phyloP scores from a whole-genome alignment of 53 echinoderm and acorn worm species.

The Apostichopus leukothele region DNA sequence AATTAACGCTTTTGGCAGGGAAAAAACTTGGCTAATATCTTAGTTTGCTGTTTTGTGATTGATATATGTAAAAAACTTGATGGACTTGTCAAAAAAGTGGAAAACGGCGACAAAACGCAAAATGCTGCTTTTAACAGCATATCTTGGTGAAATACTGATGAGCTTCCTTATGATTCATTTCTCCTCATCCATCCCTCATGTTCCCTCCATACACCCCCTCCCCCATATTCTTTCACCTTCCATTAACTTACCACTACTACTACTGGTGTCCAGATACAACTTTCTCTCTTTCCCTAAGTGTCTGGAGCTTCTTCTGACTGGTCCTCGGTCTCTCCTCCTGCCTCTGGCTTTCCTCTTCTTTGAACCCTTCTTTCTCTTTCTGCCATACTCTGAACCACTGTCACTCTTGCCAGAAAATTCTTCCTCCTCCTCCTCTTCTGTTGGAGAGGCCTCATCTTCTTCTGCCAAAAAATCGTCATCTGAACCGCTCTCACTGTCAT shows the following conservation, averaged over 20 bases:
- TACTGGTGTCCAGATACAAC: neutral
- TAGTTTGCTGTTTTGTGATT: too few species aligned
- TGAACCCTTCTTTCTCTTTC: conserved; percentile 21
- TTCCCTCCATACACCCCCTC: too few species aligned
- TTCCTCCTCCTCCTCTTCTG: conserved; percentile 61
- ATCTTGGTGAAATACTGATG: too few species aligned
- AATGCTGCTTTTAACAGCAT: too few species aligned
- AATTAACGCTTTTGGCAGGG: too few species aligned
- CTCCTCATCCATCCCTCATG: too few species aligned
- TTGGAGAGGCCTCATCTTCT: conserved; percentile 55
- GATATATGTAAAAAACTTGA: too few species aligned
- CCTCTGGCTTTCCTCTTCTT: neutral
- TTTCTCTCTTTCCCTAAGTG: conserved; percentile 28
- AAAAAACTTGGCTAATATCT: too few species aligned
- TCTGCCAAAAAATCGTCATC: conserved; percentile 49
- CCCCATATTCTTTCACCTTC: too few species aligned
- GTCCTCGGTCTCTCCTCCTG: neutral
- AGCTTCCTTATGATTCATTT: too few species aligned
- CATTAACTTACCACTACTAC: neutral
- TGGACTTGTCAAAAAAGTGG: too few species aligned
- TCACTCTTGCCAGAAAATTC: conserved; percentile 50
- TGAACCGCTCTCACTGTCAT: conserved; percentile 50
- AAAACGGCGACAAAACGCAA: too few species aligned
- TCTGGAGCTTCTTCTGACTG: conserved; percentile 29
- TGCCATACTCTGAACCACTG: conserved; percentile 40